Evolutionary conservation across 92 coral and sea anemone genomes (phyloP).

Genomic region (Umimayanthus kanabou): DNA sequence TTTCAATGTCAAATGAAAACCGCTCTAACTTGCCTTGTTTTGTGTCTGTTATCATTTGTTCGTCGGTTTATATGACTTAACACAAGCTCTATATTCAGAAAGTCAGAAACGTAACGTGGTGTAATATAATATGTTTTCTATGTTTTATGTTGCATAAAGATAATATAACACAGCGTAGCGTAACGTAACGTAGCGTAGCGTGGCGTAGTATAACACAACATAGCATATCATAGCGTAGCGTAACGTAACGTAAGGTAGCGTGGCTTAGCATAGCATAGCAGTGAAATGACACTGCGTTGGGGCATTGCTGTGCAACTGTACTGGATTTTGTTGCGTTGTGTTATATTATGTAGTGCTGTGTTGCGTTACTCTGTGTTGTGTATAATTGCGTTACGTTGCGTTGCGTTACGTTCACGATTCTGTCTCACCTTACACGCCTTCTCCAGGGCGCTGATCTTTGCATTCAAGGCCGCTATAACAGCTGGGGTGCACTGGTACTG

Average conservation of each 20-base stretch:
- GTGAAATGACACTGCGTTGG: no score
- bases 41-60: not conserved
- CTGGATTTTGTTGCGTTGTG: not conserved
- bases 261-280: no score
- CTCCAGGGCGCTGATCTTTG: conserved; percentile 74
- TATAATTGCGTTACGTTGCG: not conserved
- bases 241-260: no score
- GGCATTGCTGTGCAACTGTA: not conserved
- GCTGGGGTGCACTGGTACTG: conserved; percentile 86
- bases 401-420: not conserved
- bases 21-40: no score
- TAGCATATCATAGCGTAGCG: not conserved
- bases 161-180: not conserved
- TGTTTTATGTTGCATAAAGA: not conserved
- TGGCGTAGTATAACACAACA: not conserved
- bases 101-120: not conserved
- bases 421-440: conserved; percentile 80
- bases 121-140: not conserved
- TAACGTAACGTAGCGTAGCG: not conserved
- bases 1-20: no score
- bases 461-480: conserved; percentile 67
- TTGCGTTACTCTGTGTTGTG: not conserved
- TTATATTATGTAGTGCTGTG: not conserved
- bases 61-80: not conserved
- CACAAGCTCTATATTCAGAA: not conserved